Base-by-base conservation (phyloP, 2,797 vertebrate genomes). In the Moxostoma hubbsi region DNA sequence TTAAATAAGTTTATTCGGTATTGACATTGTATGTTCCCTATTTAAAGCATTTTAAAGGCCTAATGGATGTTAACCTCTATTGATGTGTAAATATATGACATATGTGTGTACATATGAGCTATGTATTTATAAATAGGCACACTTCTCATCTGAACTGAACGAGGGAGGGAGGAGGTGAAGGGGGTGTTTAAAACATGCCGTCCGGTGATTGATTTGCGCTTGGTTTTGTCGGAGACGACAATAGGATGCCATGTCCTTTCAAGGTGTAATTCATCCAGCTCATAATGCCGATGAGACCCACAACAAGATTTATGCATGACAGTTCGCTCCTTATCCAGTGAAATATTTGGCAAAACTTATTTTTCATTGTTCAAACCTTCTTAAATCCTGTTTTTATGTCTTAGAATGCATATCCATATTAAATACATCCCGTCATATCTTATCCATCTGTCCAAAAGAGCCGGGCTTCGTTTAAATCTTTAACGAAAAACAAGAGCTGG, bases 401-500 rank as follows among this genome's bases (percentile, higher is more conserved):
- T 54, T 59, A 5, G 59, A 11, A 1, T 45, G 50, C 61, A 18
- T 46, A 43, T 55, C n/a, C 15, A 24, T 58, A 49, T 49, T 65
- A 79, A 66, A 80, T 46, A 11, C 65, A 69, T 0, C 12, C n/a
- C 16, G 16, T 69, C 64, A 47, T 73, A 79, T 82, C 86, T 84
- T 57, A 74, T 86, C 84, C 88, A 87, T 90, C 87, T 88, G 90
- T 88, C 84, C 83, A 77, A 83, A 18, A 13, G 81, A 86, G 84
- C 84, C 85, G 86, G 83, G 84, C 86, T 73, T 85, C 89, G 85
- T 94, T 94, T 94, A 88, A 92, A 90, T 92, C 90, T 93, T 91
- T 92, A 94, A 92, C 58, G 73, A 86, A 88, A 94, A 94, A 94
- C 91, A 95, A 93, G 91, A 89, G 90, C 85, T 16, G 13, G 85